phyloP scores from a whole-genome alignment of 2,113 vertebrate genomes.

The Triplophysa tibetana region DNA sequence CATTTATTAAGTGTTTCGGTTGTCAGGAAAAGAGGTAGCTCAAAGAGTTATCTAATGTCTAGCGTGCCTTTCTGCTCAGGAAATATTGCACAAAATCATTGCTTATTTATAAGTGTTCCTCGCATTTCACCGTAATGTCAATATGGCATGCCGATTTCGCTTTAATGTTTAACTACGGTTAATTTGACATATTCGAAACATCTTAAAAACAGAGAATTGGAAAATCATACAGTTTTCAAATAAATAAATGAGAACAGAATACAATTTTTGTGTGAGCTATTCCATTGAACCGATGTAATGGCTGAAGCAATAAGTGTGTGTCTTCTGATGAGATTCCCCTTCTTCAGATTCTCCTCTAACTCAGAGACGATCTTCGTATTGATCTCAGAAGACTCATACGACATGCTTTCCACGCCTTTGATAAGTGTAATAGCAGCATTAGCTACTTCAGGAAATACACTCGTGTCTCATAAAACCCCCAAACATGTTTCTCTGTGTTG shows the following conservation, averaged over 20 bases:
- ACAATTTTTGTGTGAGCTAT: no score
- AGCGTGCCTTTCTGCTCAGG: background rate
- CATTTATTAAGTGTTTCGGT: background rate
- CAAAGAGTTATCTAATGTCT: background rate
- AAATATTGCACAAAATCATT: background rate
- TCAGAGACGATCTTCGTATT: conserved; percentile 33
- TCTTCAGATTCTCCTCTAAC: conserved; percentile 7
- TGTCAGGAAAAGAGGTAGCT: conserved; percentile 21
- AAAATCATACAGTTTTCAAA: no score
- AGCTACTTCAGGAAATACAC: conserved; percentile 33
- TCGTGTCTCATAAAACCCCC: conserved; percentile 26
- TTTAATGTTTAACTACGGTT: no score
- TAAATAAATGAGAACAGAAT: no score
- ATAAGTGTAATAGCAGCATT: conserved; percentile 41
- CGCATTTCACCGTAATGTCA: background rate
- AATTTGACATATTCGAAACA: no score
- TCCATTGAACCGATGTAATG: no score
- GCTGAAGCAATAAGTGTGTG: background rate
- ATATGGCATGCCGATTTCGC: no score
- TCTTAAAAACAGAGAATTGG: no score
- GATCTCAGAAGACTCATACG: conserved; percentile 29
- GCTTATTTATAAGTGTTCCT: background rate
- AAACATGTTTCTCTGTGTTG: conserved; percentile 29
- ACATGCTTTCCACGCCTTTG: conserved; percentile 19
- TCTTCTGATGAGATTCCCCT: conserved; percentile 1